Evolutionary conservation across 1,140 invertebrate genomes (phyloP), one percentile per base, ranked within the genome.

Genomic region (Wiebesia pumilae): DNA sequence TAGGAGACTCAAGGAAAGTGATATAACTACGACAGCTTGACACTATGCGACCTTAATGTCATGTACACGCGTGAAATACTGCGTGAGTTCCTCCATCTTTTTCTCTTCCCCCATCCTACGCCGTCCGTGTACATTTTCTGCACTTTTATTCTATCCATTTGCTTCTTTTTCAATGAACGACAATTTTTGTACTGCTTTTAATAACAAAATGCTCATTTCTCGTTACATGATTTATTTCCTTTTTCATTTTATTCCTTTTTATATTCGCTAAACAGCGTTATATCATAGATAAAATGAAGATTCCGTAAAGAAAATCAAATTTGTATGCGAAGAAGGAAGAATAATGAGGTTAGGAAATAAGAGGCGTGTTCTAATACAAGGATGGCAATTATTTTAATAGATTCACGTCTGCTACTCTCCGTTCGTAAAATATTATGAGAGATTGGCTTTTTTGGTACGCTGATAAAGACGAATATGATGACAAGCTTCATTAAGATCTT

Each of bases 11-110:
- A 40, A 30, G 84, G 33, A 81, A 81, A 62, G 47, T 81, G 38
- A 85, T 71, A 71, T 85, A 85, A 85, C 77, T 71, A 71, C 80
- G 80, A 85, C 77, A 77, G 71, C 83, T 85, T 85, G 83, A 77
- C 83, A 80, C 77, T 84, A 40, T 58, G 38, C 71, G 62, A 71
- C 75, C 83, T 84, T 77, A 84, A 84, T 47, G 73, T 67, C 75
- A 62, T 40, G 75, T 9, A 62, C 58, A 9, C 40, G 30, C 78
- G 84, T 81, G 67, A 85, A 81, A 81, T 85, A 85, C 51, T 73
- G 51, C 65, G 10, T 24, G 30, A 33, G n/a, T 1, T 58, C 47
- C 33, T 12, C 6, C 12, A 1, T 24, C 24, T 62, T 24, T 27
- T 27, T 27, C 58, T 62, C 27, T 24, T 27, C 10, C 12, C 67